A percentile compares a stretch with the other conserved stretches of the same genome.
Evolutionary conservation across 2,888 invertebrate genomes (phyloP).

Genomic region (Lamproptera curius): DNA sequence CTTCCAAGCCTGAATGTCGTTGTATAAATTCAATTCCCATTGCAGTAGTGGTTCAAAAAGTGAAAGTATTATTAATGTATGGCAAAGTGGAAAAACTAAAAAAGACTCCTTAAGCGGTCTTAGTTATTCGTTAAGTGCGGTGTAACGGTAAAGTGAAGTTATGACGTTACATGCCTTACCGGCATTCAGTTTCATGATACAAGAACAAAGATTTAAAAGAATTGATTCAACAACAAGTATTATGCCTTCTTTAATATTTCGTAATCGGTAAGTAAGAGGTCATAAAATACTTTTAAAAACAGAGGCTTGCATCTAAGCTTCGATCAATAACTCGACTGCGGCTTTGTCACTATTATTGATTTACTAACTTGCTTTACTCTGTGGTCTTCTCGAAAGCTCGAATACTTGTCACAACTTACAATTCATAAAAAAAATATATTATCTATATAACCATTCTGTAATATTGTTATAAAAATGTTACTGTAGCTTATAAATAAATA

Average conservation of each 20-base stretch:
- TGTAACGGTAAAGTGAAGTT: conserved; percentile 63
- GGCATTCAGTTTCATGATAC: conserved; percentile 69
- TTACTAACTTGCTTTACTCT: no score
- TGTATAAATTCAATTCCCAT: conserved; percentile 36
- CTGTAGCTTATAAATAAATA: neutral
- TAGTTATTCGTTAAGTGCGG: conserved; percentile 48
- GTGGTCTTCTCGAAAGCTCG: no score
- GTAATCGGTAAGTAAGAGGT: conserved; percentile 77
- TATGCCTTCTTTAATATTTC: conserved; percentile 82
- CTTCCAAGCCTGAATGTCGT: conserved; percentile 66
- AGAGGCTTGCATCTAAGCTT: conserved; percentile 22
- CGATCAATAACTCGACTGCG: conserved; percentile 32
- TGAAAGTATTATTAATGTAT: conserved; percentile 45
- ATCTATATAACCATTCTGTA: no score
- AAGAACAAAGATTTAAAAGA: conserved; percentile 67
- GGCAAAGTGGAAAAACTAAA: conserved; percentile 48
- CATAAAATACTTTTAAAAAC: conserved; percentile 33
- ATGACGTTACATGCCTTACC: conserved; percentile 76
- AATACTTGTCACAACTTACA: no score
- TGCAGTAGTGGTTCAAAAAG: conserved; percentile 39
- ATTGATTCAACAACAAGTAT: conserved; percentile 61
- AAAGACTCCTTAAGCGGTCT: conserved; percentile 42
- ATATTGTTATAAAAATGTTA: neutral
- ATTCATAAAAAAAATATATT: no score
- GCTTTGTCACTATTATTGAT: conserved; percentile 47